A percentile compares a stretch with the other conserved stretches of the same genome.
phyloP scores from a whole-genome alignment of 2,113 vertebrate species.

The Glaucomys volans region DNA sequence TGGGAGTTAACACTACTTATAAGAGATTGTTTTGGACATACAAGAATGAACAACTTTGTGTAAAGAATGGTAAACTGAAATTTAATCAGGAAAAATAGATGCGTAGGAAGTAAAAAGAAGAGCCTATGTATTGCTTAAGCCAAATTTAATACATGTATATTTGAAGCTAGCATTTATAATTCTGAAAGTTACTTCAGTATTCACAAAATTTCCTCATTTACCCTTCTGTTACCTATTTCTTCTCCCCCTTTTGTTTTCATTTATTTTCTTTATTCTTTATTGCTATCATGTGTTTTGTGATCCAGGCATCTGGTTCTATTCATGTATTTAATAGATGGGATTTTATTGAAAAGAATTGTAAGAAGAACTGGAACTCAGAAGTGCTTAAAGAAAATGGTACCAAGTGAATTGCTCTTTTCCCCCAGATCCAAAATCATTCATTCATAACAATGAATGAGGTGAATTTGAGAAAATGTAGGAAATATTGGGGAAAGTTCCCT shows the following conservation, averaged over 20 bases:
- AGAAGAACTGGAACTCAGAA: constrained; percentile 40
- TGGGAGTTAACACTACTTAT: background rate
- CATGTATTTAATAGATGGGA: background rate
- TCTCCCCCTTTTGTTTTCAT: background rate
- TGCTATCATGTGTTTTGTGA: background rate
- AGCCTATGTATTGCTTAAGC: background rate
- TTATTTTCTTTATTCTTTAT: constrained; percentile 33
- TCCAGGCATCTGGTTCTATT: constrained; percentile 22
- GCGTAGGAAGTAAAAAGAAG: constrained; percentile 8
- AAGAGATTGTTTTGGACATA: constrained; percentile 16
- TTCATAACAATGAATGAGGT: background rate
- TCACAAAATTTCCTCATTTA: constrained; percentile 7
- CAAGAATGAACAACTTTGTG: background rate
- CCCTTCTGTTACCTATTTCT: background rate
- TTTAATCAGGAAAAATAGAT: constrained; percentile 30
- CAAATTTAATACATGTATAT: background rate
- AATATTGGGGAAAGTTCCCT: background rate
- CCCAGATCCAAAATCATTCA: background rate
- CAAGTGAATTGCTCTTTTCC: background rate
- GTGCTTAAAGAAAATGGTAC: background rate
- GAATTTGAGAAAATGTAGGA: constrained; percentile 42
- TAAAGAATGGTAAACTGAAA: constrained; percentile 27
- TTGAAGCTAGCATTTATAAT: constrained; percentile 47
- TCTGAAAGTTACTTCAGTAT: background rate
- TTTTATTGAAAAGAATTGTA: constrained; percentile 11